phyloP scores from a whole-genome alignment of 2,797 vertebrate species.

The Oreochromis mossambicus region DNA sequence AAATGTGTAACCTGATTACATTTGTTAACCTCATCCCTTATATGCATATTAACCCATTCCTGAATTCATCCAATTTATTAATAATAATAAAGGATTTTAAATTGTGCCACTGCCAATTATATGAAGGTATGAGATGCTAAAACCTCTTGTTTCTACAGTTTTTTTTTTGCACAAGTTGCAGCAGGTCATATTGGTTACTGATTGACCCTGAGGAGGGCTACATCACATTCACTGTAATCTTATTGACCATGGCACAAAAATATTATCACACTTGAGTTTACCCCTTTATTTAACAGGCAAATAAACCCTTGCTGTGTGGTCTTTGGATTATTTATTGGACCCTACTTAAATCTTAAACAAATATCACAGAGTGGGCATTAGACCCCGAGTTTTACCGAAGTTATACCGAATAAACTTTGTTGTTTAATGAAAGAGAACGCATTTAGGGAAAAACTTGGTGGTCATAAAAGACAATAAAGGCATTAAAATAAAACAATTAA shows the following conservation, averaged over 20 bases:
- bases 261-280: not conserved
- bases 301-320: not conserved
- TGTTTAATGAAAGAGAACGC: not conserved
- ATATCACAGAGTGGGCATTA: not conserved
- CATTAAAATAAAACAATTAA: not conserved
- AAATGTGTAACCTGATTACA: not conserved
- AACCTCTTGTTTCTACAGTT: not conserved
- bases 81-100: fast-evolving
- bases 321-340: not conserved
- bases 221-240: not conserved
- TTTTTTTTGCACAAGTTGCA: not conserved
- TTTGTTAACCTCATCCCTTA: not conserved
- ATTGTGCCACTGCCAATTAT: not conserved
- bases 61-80: not conserved
- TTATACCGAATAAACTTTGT: not conserved
- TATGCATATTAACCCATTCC: not conserved
- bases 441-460: not conserved
- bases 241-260: not conserved
- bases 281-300: not conserved
- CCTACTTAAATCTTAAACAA: not conserved
- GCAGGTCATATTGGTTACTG: not conserved
- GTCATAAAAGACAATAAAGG: not conserved
- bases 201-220: not conserved
- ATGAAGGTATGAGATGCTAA: not conserved
- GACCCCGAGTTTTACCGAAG: not conserved